Evolutionary conservation across 2,888 invertebrate species (phyloP).

Genomic region (Leptogaster cylindrica): DNA sequence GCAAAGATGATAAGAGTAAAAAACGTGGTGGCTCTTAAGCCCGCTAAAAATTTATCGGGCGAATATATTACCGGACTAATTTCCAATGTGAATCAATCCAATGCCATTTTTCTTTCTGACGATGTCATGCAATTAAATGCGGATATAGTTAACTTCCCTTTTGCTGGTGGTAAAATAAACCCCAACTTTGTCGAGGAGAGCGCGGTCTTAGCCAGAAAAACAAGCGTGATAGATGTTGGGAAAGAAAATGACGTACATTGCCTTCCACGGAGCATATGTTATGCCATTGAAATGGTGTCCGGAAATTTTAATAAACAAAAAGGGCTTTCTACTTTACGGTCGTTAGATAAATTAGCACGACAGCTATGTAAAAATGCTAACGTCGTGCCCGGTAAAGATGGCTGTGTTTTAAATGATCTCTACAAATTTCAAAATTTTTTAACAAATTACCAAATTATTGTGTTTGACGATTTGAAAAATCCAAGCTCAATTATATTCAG

Average conservation of each 20-base stretch:
- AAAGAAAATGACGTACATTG: neutral
- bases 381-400: neutral
- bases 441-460: conserved; percentile 13
- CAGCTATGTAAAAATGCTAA: conserved; percentile 12
- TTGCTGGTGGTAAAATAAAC: neutral
- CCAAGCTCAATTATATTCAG: conserved; percentile 9
- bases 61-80: conserved; percentile 2
- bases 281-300: conserved; percentile 2
- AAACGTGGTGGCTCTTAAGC: too few relatives aligned
- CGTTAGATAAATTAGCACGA: too few relatives aligned
- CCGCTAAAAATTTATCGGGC: conserved; percentile 6
- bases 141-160: too few relatives aligned
- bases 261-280: conserved; percentile 20
- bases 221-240: conserved; percentile 28
- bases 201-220: neutral
- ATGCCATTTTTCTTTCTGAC: conserved; percentile 15
- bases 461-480: conserved; percentile 8
- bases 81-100: conserved; percentile 9
- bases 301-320: neutral
- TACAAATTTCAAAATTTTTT: conserved; percentile 26
- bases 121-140: conserved; percentile 1
- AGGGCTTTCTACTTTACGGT: neutral
- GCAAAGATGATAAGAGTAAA: too few relatives aligned
- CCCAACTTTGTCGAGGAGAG: neutral
- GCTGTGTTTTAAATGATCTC: conserved; percentile 17